Conservation (phyloP, 2,113 vertebrate genomes). For the Indri indri region DNA sequence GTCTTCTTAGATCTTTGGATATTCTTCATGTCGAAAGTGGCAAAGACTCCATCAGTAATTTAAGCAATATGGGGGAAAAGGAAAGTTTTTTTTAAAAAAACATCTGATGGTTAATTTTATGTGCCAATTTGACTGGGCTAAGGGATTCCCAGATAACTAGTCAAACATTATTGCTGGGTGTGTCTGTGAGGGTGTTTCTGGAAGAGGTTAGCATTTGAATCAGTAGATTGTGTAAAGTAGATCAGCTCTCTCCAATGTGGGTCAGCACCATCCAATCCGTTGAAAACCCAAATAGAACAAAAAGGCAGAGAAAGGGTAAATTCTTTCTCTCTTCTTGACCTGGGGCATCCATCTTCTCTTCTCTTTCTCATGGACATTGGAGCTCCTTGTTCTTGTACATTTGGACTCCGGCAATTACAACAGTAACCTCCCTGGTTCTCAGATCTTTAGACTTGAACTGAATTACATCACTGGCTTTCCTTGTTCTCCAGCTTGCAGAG, state of each 20-base stretch:
- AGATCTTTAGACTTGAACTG: not conserved
- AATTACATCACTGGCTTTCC: not conserved
- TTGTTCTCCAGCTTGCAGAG: not conserved
- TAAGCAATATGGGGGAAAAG: not conserved
- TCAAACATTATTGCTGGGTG: not conserved
- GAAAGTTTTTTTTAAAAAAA: not conserved
- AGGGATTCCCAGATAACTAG: not conserved
- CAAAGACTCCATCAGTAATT: not conserved
- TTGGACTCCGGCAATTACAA: not conserved
- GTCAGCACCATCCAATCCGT: not conserved
- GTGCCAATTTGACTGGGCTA: not conserved
- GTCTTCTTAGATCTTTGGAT: not conserved
- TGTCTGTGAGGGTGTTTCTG: not conserved
- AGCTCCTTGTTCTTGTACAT: not conserved
- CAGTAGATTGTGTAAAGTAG: not conserved
- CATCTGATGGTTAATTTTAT: not conserved
- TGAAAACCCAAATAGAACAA: not conserved
- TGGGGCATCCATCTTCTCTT: not conserved
- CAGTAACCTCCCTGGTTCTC: fast-evolving
- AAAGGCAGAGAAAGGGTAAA: not conserved
- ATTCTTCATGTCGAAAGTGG: not conserved
- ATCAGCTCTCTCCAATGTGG: not conserved
- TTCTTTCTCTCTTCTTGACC: not conserved
- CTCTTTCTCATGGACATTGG: not conserved
- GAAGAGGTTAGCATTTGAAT: not conserved